Base-by-base conservation (phyloP, 2,888 invertebrate species). In the Esperia sulphurella region DNA sequence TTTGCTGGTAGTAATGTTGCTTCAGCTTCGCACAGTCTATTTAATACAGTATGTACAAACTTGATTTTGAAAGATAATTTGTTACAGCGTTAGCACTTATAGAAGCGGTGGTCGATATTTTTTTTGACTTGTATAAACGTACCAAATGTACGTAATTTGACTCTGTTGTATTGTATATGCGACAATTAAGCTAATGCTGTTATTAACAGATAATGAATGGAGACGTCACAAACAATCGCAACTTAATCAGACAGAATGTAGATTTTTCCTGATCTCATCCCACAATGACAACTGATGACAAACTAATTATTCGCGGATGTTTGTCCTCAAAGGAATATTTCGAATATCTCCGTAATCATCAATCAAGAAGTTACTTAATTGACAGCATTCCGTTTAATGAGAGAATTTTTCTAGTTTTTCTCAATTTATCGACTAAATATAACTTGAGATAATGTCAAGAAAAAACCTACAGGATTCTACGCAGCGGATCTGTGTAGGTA, bases 291-390 rank as follows among this genome's bases (percentile, higher is more conserved):
- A 21, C 21, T 21, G 21, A 21, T 21, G 21, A 21, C 21, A 21
- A 41, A 46, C 48, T 54, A 31, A 54, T 52, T 54, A 54, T 38
- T 9, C 35, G 41, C 45, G 38, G 48, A 52, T 54, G 41, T 49
- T 50, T 43, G 42, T 37, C 12, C 43, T 41, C 37, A n/a, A 29
- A 43, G 29, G 40, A 43, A 47, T 46, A 41, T 21, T 47, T 44
- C 41, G 37, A 44, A 50, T 47, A 13, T 42, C 44, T 41, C 29
- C 4, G 46, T 35, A 12, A 28, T 43, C 39, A 35, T 48, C 29
- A 43, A 39, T 29, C 29, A 48, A 35, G n/a, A 21, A 12, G 28
- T 35, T 30, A 14, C 43, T 45, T 51, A 48, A 51, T 51, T 45
- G 48, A 41, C 41, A 40, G 30, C 42, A 43, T 45, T 51, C 47